phyloP scores from a whole-genome alignment of 1,140 invertebrate genomes.

The Polypedilum vanderplanki region DNA sequence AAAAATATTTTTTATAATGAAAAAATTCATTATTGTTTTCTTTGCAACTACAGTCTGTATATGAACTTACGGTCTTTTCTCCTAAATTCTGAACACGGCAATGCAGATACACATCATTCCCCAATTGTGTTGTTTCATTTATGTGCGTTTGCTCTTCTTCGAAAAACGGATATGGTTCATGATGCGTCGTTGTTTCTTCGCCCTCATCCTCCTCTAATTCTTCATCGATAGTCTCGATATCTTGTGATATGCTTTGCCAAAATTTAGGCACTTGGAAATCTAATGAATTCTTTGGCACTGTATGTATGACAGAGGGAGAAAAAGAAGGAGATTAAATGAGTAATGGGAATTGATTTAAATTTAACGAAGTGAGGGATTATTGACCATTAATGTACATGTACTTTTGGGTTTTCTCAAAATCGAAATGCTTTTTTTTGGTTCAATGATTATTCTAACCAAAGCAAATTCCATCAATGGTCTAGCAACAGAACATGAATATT shows the following conservation, averaged over 20 bases:
- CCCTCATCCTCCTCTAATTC: background rate
- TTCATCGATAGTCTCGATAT: background rate
- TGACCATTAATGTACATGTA: background rate
- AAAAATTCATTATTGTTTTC: slow-evolving; percentile 52
- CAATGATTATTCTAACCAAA: background rate
- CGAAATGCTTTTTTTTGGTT: background rate
- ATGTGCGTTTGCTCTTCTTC: slow-evolving; percentile 52
- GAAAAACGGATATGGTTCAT: slow-evolving; percentile 51
- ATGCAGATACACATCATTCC: slow-evolving; percentile 57
- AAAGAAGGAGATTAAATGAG: background rate
- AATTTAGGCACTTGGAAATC: background rate
- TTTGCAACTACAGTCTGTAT: slow-evolving; percentile 49
- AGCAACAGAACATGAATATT: background rate
- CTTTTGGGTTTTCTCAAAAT: background rate
- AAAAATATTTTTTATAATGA: background rate
- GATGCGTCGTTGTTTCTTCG: slow-evolving; percentile 46
- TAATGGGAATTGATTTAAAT: background rate
- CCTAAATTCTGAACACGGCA: slow-evolving; percentile 64
- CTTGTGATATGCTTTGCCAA: background rate
- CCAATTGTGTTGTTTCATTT: slow-evolving; percentile 61
- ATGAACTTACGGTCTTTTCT: slow-evolving; percentile 58
- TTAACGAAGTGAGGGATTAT: background rate
- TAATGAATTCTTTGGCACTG: background rate
- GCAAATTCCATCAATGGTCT: background rate
- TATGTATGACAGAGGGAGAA: no score